A percentile compares a stretch with the other conserved stretches of the same genome.
These are phyloP conservation scores for Sebastes goodei DNA, from an alignment of 2,797 vertebrate genomes.

Conservation along the genomic window DNA sequence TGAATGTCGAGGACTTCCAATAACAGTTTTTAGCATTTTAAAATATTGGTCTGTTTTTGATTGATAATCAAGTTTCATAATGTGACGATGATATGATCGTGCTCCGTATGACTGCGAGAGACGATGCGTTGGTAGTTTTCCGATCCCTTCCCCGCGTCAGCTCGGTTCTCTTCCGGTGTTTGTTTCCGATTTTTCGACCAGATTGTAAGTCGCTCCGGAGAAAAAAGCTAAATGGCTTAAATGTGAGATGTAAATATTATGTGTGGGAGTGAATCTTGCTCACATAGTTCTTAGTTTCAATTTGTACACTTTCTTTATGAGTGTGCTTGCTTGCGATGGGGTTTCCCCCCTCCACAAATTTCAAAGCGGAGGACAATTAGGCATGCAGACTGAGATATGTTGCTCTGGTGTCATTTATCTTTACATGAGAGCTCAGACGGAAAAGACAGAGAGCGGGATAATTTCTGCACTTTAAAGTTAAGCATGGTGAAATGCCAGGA, in stretches of 20 bases:
- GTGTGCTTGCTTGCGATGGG: conserved; percentile 41
- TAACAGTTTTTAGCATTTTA: neutral
- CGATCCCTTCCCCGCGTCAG: neutral
- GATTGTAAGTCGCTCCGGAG: neutral
- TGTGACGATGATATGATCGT: neutral
- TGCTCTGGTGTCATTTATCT: conserved; percentile 29
- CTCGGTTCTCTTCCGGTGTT: neutral
- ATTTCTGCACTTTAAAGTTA: conserved; percentile 31
- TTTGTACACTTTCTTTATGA: conserved; percentile 63
- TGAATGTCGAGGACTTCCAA: neutral
- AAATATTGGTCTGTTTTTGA: neutral
- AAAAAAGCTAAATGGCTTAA: conserved; percentile 7
- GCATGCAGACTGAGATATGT: conserved; percentile 61
- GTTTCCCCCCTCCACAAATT: conserved; percentile 66
- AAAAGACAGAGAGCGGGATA: conserved; percentile 13
- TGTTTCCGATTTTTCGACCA: neutral
- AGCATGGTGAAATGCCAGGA: conserved; percentile 57
- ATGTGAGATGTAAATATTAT: conserved; percentile 64
- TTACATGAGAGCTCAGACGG: conserved; percentile 9
- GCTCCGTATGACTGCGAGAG: neutral
- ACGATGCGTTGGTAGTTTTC: neutral
- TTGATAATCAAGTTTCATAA: neutral
- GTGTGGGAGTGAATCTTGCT: conserved; percentile 68
- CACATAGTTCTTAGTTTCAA: conserved; percentile 59
- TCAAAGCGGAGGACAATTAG: conserved; percentile 60